These are phyloP conservation scores for Petromus typicus DNA, from an alignment of 2,113 vertebrate genomes.

Conservation along the genomic window DNA sequence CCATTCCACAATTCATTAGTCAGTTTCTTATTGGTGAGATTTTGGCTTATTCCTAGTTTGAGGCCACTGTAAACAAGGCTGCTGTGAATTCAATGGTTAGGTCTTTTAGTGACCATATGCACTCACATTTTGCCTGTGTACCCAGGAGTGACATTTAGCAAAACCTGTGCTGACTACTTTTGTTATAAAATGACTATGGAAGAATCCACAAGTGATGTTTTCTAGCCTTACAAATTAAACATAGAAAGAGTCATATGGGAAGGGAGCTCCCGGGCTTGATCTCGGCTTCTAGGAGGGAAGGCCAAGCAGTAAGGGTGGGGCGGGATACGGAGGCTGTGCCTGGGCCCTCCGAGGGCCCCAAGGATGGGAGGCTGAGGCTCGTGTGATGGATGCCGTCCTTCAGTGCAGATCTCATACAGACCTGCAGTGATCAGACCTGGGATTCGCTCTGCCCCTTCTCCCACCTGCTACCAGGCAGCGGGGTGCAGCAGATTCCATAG, in stretches of 20 bases:
- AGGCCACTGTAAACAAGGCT: background rate
- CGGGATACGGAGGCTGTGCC: too few relatives aligned
- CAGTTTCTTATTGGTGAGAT: background rate
- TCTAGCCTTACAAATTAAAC: background rate
- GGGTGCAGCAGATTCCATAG: background rate
- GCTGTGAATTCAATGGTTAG: background rate
- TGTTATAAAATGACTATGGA: slow-evolving; percentile 34
- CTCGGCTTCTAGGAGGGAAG: background rate
- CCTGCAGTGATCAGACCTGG: background rate
- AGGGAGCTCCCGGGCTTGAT: background rate
- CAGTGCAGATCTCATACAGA: background rate
- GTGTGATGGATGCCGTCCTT: background rate
- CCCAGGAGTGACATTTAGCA: background rate
- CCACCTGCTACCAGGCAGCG: background rate
- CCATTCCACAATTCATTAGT: background rate
- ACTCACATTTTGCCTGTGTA: background rate
- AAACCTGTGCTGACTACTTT: background rate
- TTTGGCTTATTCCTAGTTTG: background rate
- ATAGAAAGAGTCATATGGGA: background rate
- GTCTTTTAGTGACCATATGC: background rate
- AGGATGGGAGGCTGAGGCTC: background rate
- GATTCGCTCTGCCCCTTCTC: background rate
- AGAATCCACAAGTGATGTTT: background rate
- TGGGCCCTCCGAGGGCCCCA: background rate
- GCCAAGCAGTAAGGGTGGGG: background rate